Evolutionary conservation across 2,113 vertebrate genomes (phyloP), one percentile per base, ranked within the genome.

Genomic region (Nycticryphes semicollaris): DNA sequence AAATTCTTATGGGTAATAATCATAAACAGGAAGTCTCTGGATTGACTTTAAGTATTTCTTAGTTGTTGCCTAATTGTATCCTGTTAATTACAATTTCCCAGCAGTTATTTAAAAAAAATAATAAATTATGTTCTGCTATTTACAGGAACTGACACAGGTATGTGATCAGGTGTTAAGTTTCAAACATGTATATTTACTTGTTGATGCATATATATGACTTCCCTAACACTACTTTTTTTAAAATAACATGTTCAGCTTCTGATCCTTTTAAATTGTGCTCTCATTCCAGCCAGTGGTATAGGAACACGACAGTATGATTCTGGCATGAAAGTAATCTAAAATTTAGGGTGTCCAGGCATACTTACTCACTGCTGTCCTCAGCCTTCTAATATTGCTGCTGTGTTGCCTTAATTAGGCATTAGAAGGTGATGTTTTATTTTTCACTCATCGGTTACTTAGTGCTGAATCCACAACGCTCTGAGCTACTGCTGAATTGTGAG

Each of bases 21-120:
- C 41, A 35, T 74, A 86, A 92, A 88, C 68, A 93, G 94, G 81
- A 84, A 96, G 39, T 73, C 62, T 83, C 74, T 73, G 35, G 94
- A 54, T 95, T 95, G 59, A 91, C 96, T 62, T 90, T 96, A 96
- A 94, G 84, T 94, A 93, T 92, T 94, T 93, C 69, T 90, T 93
- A 93, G 89, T 97, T 95, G 64, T 96, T 94, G 76, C 75, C 75
- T 97, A 91, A 96, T 94, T 96, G 89, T 90, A 94, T 97, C 91
- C 87, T 74, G 54, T 67, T 95, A 97, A 76, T 95, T 94, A 92
- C 43, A 64, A 41, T 95, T 96, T 94, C 68, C 43, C 30, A 84
- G 89, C 91, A 92, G 73, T 95, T 90, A 90, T 64, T 80, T 89
- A 27, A 78, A 92, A 92, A 92, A 87, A 53, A 57, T 21, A 66